Evolutionary conservation across 2,113 vertebrate genomes (phyloP).

Genomic region (Erythrocebus patas): DNA sequence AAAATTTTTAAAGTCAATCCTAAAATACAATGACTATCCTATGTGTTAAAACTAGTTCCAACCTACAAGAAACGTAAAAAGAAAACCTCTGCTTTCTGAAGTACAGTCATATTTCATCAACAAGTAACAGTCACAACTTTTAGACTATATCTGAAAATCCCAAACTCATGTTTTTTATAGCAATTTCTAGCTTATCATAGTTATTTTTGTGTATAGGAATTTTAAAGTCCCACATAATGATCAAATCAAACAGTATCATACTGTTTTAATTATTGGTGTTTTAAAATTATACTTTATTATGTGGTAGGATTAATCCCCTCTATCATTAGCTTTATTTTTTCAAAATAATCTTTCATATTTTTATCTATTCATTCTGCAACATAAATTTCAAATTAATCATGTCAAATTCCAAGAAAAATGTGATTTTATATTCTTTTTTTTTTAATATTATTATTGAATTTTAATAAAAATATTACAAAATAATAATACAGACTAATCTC

Average conservation of each 20-base stretch:
- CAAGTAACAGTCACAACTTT: background rate
- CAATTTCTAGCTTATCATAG: background rate
- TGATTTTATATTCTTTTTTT: slow-evolving; percentile 2
- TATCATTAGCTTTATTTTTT: background rate
- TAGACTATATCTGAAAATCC: background rate
- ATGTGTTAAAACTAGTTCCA: background rate
- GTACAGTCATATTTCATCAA: background rate
- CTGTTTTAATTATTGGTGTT: background rate
- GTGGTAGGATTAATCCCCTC: background rate
- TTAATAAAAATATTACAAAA: background rate
- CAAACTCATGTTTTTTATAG: background rate
- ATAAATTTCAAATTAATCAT: slow-evolving; percentile 5
- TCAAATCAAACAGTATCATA: background rate
- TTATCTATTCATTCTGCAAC: slow-evolving; percentile 1
- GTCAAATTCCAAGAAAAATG: background rate
- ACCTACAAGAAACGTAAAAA: background rate
- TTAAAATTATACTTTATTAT: background rate
- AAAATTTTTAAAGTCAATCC: slow-evolving; percentile 13
- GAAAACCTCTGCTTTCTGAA: background rate
- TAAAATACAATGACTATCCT: background rate
- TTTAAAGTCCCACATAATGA: slow-evolving; percentile 8
- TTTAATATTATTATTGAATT: background rate
- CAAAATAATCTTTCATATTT: background rate
- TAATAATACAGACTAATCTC: background rate
- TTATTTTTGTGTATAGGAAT: background rate